A percentile compares a stretch with the other conserved stretches of the same genome.
Evolutionary conservation across 2,113 vertebrate genomes (phyloP).

Genomic region (Gopherus flavomarginatus): DNA sequence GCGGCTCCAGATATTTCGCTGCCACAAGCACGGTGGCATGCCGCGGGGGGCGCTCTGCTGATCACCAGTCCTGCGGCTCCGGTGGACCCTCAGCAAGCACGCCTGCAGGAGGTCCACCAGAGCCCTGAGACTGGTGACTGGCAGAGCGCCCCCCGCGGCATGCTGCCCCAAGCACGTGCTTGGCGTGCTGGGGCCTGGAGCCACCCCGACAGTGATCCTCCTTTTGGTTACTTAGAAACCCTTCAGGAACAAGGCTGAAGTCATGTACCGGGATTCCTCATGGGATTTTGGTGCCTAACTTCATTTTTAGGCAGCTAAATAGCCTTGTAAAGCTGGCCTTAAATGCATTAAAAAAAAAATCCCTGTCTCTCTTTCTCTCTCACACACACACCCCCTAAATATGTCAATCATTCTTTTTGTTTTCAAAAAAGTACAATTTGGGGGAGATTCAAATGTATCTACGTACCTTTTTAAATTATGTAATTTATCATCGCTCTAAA

Average conservation of each 20-base stretch:
- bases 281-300: background rate
- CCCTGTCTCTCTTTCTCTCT: too few relatives aligned
- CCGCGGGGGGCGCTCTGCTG: too few relatives aligned
- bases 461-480: background rate
- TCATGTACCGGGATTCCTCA: background rate
- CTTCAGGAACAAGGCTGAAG: background rate
- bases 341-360: background rate
- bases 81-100: too few relatives aligned
- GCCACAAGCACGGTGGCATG: too few relatives aligned
- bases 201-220: accelerated
- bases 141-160: too few relatives aligned
- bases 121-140: too few relatives aligned
- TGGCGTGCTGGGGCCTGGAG: too few relatives aligned
- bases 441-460: too few relatives aligned
- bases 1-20: too few relatives aligned
- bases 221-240: background rate
- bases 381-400: background rate
- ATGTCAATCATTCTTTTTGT: background rate
- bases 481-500: background rate
- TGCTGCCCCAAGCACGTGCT: too few relatives aligned
- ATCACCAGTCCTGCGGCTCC: too few relatives aligned
- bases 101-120: too few relatives aligned
- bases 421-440: background rate
- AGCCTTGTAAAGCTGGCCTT: background rate
- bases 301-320: background rate